Evolutionary conservation across 2,113 vertebrate genomes (phyloP).

Genomic region (Accipiter cooperii): DNA sequence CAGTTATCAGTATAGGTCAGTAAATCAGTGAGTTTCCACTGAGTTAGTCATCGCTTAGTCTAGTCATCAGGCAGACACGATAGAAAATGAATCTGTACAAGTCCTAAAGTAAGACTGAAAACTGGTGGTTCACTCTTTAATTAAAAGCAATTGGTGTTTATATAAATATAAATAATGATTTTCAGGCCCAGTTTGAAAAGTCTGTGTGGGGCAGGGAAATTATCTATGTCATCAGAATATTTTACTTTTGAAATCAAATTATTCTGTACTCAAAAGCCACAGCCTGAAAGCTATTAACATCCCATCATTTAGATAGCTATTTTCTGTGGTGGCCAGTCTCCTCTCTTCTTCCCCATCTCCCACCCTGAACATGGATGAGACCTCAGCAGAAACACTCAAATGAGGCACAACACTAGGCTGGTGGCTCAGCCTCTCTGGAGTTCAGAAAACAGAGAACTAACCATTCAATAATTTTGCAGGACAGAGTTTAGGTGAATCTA

Average conservation of each 20-base stretch:
- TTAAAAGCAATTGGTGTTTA: not conserved
- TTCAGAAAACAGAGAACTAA: not conserved
- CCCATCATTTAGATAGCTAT: not conserved
- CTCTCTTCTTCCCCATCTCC: not conserved
- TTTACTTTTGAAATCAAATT: not conserved
- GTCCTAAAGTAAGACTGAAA: not conserved
- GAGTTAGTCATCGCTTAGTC: not conserved
- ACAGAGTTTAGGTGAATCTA: not conserved
- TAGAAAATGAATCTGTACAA: not conserved
- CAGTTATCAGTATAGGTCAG: not conserved
- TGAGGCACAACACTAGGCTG: not conserved
- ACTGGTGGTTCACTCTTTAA: not conserved
- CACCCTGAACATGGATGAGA: not conserved
- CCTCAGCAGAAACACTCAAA: not conserved
- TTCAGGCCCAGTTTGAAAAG: not conserved
- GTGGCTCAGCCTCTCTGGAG: not conserved
- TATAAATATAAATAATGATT: not conserved
- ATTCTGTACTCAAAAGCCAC: not conserved
- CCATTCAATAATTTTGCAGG: not conserved
- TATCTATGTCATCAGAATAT: not conserved
- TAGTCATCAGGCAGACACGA: not conserved
- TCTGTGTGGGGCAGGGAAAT: not conserved
- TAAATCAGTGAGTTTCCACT: not conserved
- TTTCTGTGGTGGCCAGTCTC: not conserved
- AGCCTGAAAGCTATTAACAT: not conserved